These are phyloP conservation scores for Anoncus sp. DNA, from an alignment of 2,888 invertebrate species.

Conservation along the genomic window DNA sequence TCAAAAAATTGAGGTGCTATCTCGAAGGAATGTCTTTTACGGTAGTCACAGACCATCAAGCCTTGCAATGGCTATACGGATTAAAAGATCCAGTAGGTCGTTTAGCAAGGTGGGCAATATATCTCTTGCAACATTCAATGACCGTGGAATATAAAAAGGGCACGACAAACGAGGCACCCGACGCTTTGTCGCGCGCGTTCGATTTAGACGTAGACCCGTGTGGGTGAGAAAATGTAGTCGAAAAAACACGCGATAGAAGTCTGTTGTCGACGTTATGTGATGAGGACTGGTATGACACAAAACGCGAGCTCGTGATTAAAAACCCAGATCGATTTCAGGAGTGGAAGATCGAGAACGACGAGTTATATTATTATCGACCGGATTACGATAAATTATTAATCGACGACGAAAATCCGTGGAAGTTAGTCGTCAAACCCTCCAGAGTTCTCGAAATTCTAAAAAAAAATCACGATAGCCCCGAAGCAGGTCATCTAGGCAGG, in stretches of 20 bases:
- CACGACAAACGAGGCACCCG: too few species aligned
- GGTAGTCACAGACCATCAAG: conserved; percentile 47
- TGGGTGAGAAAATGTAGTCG: conserved; percentile 40
- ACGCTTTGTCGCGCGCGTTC: conserved; percentile 41
- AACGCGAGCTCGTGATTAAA: conserved; percentile 20
- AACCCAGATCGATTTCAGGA: neutral
- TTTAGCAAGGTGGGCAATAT: too few species aligned
- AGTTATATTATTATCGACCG: conserved; percentile 3
- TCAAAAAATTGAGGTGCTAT: too few species aligned
- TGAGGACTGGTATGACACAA: conserved; percentile 45
- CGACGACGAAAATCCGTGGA: too few species aligned
- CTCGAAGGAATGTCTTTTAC: too few species aligned
- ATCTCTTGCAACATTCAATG: conserved; percentile 29
- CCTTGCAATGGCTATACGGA: conserved; percentile 34
- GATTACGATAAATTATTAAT: neutral
- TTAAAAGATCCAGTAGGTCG: too few species aligned
- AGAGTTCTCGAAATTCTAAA: conserved; percentile 8
- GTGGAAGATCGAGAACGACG: too few species aligned
- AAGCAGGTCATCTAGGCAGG: too few species aligned
- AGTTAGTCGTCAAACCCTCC: neutral
- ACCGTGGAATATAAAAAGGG: conserved; percentile 46
- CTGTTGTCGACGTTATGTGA: neutral
- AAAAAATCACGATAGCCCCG: too few species aligned
- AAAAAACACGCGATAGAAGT: conserved; percentile 27
- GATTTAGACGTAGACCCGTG: conserved; percentile 44